Evolutionary conservation across 2,888 invertebrate genomes (phyloP).

Genomic region (Cephus pygmeus): DNA sequence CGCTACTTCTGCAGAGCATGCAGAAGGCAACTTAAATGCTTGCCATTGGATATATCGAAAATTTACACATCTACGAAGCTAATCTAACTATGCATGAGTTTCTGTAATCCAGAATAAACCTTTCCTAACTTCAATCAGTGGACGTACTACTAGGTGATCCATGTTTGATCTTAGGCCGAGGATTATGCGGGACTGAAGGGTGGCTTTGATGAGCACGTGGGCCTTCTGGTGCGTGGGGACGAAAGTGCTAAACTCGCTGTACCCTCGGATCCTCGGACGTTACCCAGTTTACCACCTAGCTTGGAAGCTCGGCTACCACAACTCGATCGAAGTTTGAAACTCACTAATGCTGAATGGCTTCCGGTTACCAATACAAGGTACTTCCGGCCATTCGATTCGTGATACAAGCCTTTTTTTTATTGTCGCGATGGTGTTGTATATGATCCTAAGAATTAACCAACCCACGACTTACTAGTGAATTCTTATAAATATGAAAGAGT

Average conservation of each 20-base stretch:
- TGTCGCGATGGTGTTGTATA: neutral
- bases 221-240: conserved; percentile 54
- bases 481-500: neutral
- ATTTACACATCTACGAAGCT: neutral
- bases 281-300: conserved; percentile 58
- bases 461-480: neutral
- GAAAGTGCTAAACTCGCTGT: conserved; percentile 50
- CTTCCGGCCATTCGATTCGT: conserved; percentile 19
- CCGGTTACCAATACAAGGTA: conserved; percentile 80
- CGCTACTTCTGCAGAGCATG: neutral
- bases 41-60: conserved; percentile 9
- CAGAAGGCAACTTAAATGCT: neutral
- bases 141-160: neutral
- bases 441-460: neutral
- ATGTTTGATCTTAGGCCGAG: conserved; percentile 56
- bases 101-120: neutral
- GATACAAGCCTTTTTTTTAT: neutral
- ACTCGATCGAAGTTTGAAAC: conserved; percentile 74
- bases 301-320: conserved; percentile 68
- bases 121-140: neutral
- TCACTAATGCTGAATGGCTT: conserved; percentile 84
- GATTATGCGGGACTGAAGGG: conserved; percentile 65
- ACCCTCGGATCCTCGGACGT: conserved; percentile 55
- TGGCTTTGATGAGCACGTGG: conserved; percentile 62
- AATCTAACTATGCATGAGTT: neutral